Evolutionary conservation across 2,888 invertebrate species (phyloP).

Genomic region (Nomada lathburiana): DNA sequence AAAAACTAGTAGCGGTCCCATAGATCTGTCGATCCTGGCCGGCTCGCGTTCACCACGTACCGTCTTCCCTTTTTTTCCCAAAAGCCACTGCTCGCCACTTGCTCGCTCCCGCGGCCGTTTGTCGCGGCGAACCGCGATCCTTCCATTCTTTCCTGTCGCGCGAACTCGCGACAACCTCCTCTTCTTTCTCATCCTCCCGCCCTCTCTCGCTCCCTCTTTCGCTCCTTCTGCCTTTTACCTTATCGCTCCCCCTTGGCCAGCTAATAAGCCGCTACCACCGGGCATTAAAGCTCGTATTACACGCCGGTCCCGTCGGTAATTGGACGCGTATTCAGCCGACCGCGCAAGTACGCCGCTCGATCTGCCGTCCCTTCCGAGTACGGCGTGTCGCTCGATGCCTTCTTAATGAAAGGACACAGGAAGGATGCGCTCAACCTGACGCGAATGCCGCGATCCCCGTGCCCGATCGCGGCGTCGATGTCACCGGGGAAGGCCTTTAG

Average conservation of each 20-base stretch:
- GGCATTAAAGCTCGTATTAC: constrained; percentile 76
- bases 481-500: not conserved
- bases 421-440: constrained; percentile 31
- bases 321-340: constrained; percentile 73
- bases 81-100: constrained; percentile 25
- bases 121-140: constrained; percentile 25
- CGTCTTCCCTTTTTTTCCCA: constrained; percentile 46
- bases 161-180: constrained; percentile 29
- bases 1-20: constrained; percentile 81
- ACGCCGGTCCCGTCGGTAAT: constrained; percentile 76
- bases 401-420: constrained; percentile 54
- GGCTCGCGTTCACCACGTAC: constrained; percentile 54
- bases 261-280: constrained; percentile 69
- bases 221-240: not conserved
- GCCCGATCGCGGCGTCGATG: constrained; percentile 1
- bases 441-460: not conserved
- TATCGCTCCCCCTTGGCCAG: constrained; percentile 9
- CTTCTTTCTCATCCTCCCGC: constrained; percentile 18
- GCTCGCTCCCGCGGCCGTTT: constrained; percentile 23
- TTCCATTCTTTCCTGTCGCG: constrained; percentile 51
- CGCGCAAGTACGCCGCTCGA: constrained; percentile 41
- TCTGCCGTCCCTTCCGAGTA: constrained; percentile 49
- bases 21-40: constrained; percentile 73
- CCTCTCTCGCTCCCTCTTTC: not conserved
- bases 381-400: constrained; percentile 51